Evolutionary conservation across 2,888 invertebrate genomes (phyloP), one percentile per base, ranked within the genome.

Genomic region (Epirrhoe tristata): DNA sequence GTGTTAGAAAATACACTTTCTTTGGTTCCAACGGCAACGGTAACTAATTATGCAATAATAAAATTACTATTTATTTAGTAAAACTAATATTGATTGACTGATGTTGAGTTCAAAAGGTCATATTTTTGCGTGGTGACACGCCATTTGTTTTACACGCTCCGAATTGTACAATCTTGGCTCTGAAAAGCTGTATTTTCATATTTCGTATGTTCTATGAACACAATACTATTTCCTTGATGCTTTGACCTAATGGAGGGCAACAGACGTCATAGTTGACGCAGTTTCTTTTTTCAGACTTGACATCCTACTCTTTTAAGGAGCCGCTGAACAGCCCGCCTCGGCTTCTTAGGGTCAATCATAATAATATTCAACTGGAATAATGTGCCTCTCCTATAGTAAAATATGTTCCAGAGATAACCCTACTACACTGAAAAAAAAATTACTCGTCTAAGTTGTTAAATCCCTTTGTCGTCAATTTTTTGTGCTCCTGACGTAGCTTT

Each of bases 1-100:
- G 50, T 59, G 63, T 66, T 61, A 39, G 64, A 68, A 68, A 64
- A 64, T 52, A 51, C 58, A 24, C 61, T 68, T 68, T 68, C 61
- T 64, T 61, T 60, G 36, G 51, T 48, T 14, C 5, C 52, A 58
- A 24, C 55, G 51, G 14, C 43, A 55, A 36, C 31, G 50, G 39
- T 55, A 50, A n/a, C n/a, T n/a, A n/a, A 55, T 54, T 64, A 58
- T 64, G 59, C 51, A 55, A 58, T 10, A 17, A 14, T 10, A 17
- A 14, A 43, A 43, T 10, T 12, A 43, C 39, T 43, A 12, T 43
- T 39, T 43, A 12, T 43, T 43, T 43, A 0, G 39, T 43, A 43
- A 43, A 12, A 43, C 12, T 12, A 12, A 12, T 43, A 36, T 3
- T 8, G n/a, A 48, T 48, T 48, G 48, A 16, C 48, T 16, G 16